Evolutionary conservation across 2,888 invertebrate genomes (phyloP).

Genomic region (Spatulosminthurus flaviceps): DNA sequence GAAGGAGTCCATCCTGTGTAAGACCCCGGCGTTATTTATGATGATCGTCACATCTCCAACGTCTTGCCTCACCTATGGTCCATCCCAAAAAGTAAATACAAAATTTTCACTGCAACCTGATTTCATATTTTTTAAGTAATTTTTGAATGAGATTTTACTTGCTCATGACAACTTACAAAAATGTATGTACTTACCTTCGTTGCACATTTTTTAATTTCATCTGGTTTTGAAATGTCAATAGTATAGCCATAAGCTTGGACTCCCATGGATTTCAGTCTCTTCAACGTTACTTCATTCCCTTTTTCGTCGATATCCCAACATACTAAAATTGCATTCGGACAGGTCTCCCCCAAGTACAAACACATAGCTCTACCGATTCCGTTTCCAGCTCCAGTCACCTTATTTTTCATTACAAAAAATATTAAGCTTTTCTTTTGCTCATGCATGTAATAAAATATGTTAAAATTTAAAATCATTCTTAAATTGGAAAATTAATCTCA

Average conservation of each 20-base stretch:
- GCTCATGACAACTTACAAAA: conserved; percentile 23
- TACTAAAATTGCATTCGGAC: conserved; percentile 71
- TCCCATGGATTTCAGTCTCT: conserved; percentile 68
- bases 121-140: neutral
- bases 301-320: conserved; percentile 74
- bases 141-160: neutral
- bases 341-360: conserved; percentile 70
- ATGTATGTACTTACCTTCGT: conserved; percentile 46
- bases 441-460: too few species aligned
- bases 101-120: conserved; percentile 4
- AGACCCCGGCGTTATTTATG: conserved; percentile 85
- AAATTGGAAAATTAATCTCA: too few species aligned
- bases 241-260: conserved; percentile 69
- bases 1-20: conserved; percentile 71
- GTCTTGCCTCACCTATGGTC: conserved; percentile 68
- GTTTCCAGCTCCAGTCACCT: conserved; percentile 77
- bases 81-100: too few species aligned
- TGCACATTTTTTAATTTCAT: conserved; percentile 66
- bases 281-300: conserved; percentile 69
- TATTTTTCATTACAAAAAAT: too few species aligned
- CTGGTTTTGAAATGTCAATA: conserved; percentile 71
- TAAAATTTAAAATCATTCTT: too few species aligned
- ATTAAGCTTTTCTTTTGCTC: too few species aligned
- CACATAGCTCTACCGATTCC: conserved; percentile 75
- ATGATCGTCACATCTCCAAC: conserved; percentile 73